Conservation (phyloP, 2,113 vertebrate species). For the Vombatus ursinus region DNA sequence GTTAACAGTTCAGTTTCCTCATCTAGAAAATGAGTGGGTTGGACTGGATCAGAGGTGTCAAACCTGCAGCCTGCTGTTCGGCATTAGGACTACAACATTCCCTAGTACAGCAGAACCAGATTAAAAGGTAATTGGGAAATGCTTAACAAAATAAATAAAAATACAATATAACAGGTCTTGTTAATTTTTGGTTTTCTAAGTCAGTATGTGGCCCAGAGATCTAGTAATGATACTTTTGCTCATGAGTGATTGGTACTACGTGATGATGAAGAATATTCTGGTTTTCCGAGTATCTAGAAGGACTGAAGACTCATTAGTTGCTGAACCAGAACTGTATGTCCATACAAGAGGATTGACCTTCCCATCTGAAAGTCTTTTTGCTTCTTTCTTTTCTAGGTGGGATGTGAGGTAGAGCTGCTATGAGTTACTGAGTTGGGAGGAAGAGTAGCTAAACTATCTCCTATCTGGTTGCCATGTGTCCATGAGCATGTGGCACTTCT, state of each 20-base stretch:
- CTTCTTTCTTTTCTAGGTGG: neutral
- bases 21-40: neutral
- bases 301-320: neutral
- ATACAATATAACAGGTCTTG: neutral
- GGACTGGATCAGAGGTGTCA: neutral
- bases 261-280: neutral
- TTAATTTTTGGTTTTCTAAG: neutral
- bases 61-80: neutral
- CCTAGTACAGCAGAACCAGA: neutral
- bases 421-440: neutral
- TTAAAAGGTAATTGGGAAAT: neutral
- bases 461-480: neutral
- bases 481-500: neutral
- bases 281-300: neutral
- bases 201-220: neutral
- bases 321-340: neutral
- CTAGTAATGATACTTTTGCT: neutral
- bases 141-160: neutral
- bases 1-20: neutral
- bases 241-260: neutral
- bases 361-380: neutral
- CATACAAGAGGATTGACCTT: neutral
- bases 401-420: neutral
- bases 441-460: neutral
- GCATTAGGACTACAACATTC: neutral